These are phyloP conservation scores for Anarhynchus alexandrinus DNA, from an alignment of 2,113 vertebrate genomes.

Conservation along the genomic window DNA sequence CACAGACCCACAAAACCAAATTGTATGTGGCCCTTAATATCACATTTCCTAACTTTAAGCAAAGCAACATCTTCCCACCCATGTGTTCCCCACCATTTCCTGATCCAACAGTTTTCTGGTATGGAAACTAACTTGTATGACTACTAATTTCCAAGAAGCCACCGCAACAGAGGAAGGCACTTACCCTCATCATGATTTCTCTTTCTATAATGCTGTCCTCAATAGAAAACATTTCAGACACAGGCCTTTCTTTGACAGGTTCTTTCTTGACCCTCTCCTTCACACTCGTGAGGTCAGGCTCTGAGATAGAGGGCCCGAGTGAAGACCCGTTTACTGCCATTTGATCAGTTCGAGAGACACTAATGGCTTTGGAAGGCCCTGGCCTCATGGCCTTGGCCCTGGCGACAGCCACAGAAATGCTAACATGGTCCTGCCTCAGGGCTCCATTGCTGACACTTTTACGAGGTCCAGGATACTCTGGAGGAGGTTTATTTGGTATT, in stretches of 20 bases:
- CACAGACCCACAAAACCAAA: background rate
- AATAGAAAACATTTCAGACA: conserved; percentile 95
- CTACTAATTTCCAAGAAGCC: background rate
- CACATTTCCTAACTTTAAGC: background rate
- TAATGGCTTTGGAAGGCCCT: conserved; percentile 75
- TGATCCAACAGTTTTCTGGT: background rate
- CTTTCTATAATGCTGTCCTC: conserved; percentile 97
- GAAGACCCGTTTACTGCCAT: conserved; percentile 80
- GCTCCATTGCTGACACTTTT: conserved; percentile 80
- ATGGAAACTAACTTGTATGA: background rate
- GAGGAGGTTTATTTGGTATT: conserved; percentile 94
- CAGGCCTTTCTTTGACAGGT: conserved; percentile 92
- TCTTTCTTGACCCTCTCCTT: conserved; percentile 95
- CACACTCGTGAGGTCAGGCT: conserved; percentile 93
- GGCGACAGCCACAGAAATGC: conserved; percentile 59
- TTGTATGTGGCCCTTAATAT: background rate
- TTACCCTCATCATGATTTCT: conserved; percentile 93
- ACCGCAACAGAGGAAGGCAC: background rate
- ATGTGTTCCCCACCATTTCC: accelerated
- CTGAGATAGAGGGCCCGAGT: conserved; percentile 92
- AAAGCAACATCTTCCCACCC: background rate
- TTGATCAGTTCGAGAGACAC: conserved; percentile 84
- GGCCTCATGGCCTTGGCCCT: conserved; percentile 69
- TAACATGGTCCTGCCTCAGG: conserved; percentile 71
- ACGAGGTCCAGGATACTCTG: conserved; percentile 90